Evolutionary conservation across 2,797 vertebrate genomes (phyloP), one percentile per base, ranked within the genome.

Genomic region (Champsocephalus gunnari): DNA sequence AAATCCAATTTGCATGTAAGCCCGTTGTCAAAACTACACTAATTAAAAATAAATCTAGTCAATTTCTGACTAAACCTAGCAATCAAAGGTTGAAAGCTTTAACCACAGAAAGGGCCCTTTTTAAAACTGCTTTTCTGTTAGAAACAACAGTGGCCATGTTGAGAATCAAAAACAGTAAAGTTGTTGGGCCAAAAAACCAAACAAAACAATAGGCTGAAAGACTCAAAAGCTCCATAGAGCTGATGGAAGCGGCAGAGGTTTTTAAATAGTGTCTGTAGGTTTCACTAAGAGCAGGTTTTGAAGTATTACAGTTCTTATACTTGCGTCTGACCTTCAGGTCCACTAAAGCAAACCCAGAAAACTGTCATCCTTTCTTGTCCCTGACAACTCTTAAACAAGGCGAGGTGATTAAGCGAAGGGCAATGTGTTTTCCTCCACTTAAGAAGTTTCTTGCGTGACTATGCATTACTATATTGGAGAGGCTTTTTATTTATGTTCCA

Each of bases 401-500:
- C 54, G 50, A 70, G 60, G 61, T 28, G 14, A 72, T 72, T 54
- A 66, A 60, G 48, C 73, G 56, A 73, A 81, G 71, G 70, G 53
- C 13, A 21, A 34, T 56, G 68, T 75, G 63, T 66, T 71, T 84
- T 60, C 45, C 32, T 77, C 3, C 28, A 0, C 59, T 38, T 50
- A 9, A 62, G 2, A 73, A 51, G 54, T 75, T 79, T 66, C 61
- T 68, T 51, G 34, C 14, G 34, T 45, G 56, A 79, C 77, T 77
- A 76, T 82, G 81, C 80, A 83, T 68, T 63, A 67, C 55, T 67
- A 66, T 57, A 17, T 4, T 47, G 66, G 68, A 56, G 61, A 77
- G 64, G 66, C 64, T 48, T 80, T 81, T 88, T 72, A 85, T 87
- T 80, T 83, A 79, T 76, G 61, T 56, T 56, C 74, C 13, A 6